These are phyloP conservation scores for Sarcophaga bullata DNA, from an alignment of 1,140 invertebrate genomes.

Conservation along the genomic window DNA sequence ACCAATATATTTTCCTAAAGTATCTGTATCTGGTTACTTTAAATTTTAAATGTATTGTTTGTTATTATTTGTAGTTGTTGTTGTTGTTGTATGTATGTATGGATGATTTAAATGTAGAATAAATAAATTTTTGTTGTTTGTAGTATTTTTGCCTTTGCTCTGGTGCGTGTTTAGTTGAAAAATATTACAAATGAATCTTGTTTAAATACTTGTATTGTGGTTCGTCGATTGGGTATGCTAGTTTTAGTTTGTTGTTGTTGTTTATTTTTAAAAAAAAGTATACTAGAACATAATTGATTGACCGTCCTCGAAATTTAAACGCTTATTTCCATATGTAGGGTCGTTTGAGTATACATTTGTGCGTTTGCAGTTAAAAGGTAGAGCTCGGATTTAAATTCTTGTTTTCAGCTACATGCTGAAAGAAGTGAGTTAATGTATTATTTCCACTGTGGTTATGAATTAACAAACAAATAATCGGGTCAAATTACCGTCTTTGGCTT, in stretches of 20 bases:
- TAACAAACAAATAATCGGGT: background rate
- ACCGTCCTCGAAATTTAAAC: constrained; percentile 34
- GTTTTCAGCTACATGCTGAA: background rate
- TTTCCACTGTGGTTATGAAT: background rate
- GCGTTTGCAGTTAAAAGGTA: background rate
- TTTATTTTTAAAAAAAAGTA: constrained; percentile 5
- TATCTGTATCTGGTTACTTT: too few species aligned
- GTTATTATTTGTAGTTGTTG: too few species aligned
- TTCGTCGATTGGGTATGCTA: background rate
- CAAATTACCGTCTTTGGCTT: background rate
- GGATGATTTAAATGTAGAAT: too few species aligned
- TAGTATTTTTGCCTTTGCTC: background rate
- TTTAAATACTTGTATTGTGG: constrained; percentile 19
- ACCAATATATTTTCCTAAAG: too few species aligned
- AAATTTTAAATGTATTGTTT: too few species aligned
- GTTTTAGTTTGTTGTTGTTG: background rate
- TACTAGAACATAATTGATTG: constrained; percentile 27
- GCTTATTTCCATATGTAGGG: constrained; percentile 20
- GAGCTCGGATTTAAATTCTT: background rate
- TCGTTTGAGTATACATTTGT: background rate
- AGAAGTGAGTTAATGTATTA: background rate
- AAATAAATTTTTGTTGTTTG: too few species aligned
- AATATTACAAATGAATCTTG: background rate
- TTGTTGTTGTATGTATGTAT: too few species aligned
- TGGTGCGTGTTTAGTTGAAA: background rate